phyloP scores from a whole-genome alignment of 2,797 vertebrate genomes.

The Sebastes variabilis region DNA sequence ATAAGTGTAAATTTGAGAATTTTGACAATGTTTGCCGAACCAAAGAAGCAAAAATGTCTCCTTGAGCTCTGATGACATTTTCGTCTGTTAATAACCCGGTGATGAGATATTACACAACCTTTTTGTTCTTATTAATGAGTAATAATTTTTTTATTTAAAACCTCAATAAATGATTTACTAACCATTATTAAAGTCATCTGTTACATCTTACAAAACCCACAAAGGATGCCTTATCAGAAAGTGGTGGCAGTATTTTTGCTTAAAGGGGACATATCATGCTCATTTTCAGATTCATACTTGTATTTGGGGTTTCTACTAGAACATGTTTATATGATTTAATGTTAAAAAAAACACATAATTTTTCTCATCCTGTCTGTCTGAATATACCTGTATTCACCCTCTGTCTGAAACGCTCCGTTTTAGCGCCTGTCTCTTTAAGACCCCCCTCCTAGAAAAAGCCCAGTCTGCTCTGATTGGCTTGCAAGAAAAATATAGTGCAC shows the following conservation, averaged over 20 bases:
- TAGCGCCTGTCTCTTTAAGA: too few species aligned
- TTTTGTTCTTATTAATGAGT: too few species aligned
- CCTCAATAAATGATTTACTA: background rate
- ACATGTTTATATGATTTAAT: background rate
- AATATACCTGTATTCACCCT: too few species aligned
- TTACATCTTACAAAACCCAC: background rate
- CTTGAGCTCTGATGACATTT: background rate
- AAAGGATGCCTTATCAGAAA: background rate
- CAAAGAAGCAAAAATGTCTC: background rate
- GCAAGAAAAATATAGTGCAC: too few species aligned
- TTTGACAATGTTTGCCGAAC: background rate
- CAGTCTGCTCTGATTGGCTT: too few species aligned
- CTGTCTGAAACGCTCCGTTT: too few species aligned
- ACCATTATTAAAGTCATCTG: background rate
- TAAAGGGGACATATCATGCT: background rate
- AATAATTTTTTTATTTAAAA: too few species aligned
- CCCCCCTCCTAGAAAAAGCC: too few species aligned
- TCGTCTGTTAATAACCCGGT: accelerated
- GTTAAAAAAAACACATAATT: background rate
- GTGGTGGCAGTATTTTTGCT: background rate
- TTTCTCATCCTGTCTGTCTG: too few species aligned
- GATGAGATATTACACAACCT: too few species aligned
- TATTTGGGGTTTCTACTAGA: background rate
- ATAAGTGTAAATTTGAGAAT: background rate
- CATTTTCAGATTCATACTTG: background rate